phyloP scores from a whole-genome alignment of 2,113 vertebrate species.

The Pygoscelis adeliae region DNA sequence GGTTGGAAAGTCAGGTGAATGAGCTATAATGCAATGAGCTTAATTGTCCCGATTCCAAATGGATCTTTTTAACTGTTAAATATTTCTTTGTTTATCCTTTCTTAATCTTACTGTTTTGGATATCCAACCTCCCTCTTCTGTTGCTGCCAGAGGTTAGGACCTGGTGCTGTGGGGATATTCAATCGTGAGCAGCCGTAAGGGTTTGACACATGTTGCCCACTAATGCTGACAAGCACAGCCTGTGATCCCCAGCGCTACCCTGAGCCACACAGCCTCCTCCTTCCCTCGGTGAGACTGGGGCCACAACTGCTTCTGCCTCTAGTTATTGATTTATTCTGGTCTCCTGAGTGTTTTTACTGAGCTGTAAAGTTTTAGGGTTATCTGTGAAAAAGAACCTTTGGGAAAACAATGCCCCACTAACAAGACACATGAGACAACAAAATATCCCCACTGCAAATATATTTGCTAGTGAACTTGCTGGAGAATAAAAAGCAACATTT shows the following conservation, averaged over 20 bases:
- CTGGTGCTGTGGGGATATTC: neutral
- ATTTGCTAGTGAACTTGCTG: neutral
- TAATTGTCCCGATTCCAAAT: neutral
- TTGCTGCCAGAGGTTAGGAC: neutral
- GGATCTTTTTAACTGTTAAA: neutral
- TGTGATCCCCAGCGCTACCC: accelerated
- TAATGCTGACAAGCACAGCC: neutral
- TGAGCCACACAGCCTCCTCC: neutral
- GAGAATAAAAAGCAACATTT: neutral
- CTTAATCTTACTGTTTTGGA: neutral
- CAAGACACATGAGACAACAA: neutral
- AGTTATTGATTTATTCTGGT: neutral
- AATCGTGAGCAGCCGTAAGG: accelerated
- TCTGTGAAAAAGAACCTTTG: neutral
- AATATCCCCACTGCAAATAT: neutral
- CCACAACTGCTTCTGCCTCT: neutral
- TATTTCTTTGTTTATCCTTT: neutral
- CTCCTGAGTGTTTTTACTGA: neutral
- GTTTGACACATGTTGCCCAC: neutral
- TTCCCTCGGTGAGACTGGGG: neutral
- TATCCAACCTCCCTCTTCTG: neutral
- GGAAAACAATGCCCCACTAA: neutral
- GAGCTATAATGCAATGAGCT: neutral
- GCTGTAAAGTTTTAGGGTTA: neutral
- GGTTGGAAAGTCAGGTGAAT: neutral